Base-by-base conservation (phyloP, 2,888 invertebrate genomes). In the Hirtodrosophila cameraria region DNA sequence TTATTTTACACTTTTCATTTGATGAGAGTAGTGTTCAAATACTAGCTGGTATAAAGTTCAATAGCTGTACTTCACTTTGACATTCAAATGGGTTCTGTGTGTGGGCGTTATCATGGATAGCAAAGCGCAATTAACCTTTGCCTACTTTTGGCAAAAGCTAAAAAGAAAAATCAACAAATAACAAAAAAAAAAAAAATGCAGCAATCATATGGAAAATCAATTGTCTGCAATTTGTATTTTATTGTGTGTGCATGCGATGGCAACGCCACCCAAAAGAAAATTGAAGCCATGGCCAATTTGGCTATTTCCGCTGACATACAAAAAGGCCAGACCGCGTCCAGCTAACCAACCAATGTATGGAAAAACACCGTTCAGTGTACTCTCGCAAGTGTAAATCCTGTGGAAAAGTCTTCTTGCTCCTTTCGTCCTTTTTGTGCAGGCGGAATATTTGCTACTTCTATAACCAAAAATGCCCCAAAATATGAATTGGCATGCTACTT, bases 241-340 rank as follows among this genome's bases (percentile, higher is more conserved):
- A 79, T 79, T 70, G 64, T 82, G 64, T 82, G 28, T 72, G 66
- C 59, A 67, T 65, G 66, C 83, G 50, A 59, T 54, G 42, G 35
- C 23, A 23, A 23, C 23, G 31, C 25, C 45, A 36, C 18, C 18
- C 52, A 59, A 54, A 31, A 43, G 31, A 39, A 66, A 82, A 87
- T 73, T 75, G 73, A 71, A 85, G 87, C 83, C 83, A 87, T 79
- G 83, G 87, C 73, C 83, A 85, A 83, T 83, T 83, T 82, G 69
- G 70, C 46, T 69, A 78, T 82, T 78, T 82, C 86, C 87, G 80
- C 68, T 74, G 73, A 72, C 72, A 78, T 64, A 68, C 68, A 65
- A 70, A 69, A 75, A 46, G 41, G 41, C 11, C 16, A 13, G 27
- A 18, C 25, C 42, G n/a, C 23, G 12, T 46, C 35, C 38, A 13